A percentile compares a stretch with the other conserved stretches of the same genome.
phyloP scores from a whole-genome alignment of 2,797 vertebrate species.

The Sebastes goodei region DNA sequence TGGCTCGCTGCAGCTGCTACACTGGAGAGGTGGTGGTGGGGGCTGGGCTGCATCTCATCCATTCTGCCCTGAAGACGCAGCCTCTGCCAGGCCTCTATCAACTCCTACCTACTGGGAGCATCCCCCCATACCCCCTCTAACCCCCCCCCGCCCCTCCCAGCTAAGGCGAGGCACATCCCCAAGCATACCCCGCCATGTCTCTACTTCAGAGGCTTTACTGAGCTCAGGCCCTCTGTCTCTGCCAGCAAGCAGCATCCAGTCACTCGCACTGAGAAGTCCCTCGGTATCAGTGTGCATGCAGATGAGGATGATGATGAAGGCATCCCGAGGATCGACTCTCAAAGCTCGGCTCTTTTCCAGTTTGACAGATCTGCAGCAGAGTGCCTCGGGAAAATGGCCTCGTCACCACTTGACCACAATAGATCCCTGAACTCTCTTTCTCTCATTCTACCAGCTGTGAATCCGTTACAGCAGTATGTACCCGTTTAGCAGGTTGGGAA shows the following conservation, averaged over 20 bases:
- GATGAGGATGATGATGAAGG: conserved; percentile 6
- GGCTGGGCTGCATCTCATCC: background rate
- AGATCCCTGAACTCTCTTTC: background rate
- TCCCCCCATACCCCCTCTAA: background rate
- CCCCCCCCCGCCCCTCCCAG: background rate
- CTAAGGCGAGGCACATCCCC: background rate
- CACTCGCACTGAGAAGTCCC: background rate
- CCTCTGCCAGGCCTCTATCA: background rate
- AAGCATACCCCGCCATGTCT: background rate
- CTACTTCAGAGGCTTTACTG: background rate
- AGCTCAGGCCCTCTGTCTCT: background rate
- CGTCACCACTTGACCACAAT: background rate
- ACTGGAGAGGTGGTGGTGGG: background rate
- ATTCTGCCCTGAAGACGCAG: background rate
- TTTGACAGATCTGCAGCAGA: background rate
- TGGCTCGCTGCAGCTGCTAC: background rate
- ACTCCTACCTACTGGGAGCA: background rate
- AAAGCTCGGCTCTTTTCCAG: background rate
- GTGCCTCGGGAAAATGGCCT: background rate
- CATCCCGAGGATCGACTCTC: background rate
- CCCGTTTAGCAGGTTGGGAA: background rate
- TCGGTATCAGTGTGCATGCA: background rate
- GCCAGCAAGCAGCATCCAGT: background rate
- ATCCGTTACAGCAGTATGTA: background rate
- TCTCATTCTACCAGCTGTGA: background rate